A percentile compares a stretch with the other conserved stretches of the same genome.
Conservation (phyloP, 2,797 vertebrate species). For the Dryobates pubescens region DNA sequence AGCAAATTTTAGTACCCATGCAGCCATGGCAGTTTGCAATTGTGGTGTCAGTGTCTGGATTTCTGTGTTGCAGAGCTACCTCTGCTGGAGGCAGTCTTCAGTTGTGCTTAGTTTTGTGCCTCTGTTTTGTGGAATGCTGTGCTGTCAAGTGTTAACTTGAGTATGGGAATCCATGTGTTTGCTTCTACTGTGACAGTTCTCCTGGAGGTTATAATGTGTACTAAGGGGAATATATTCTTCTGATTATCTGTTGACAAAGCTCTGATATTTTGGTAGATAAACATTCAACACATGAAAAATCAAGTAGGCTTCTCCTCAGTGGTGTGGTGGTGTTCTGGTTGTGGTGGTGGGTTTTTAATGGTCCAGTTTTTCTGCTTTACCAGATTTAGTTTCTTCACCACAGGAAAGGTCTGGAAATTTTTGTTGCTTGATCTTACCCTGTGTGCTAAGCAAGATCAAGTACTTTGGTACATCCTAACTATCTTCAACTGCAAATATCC, state of each 20-base stretch:
- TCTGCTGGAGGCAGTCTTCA: background rate
- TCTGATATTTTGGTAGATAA: background rate
- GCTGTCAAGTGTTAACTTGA: background rate
- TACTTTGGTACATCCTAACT: background rate
- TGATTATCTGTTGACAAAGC: background rate
- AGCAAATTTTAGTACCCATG: background rate
- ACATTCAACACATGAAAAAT: background rate
- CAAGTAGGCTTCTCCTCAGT: background rate
- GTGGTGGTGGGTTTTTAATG: background rate
- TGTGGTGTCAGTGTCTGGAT: background rate
- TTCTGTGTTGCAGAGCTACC: background rate
- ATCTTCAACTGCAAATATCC: background rate
- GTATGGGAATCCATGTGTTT: background rate
- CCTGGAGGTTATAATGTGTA: background rate
- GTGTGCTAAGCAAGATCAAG: background rate
- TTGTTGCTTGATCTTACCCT: background rate
- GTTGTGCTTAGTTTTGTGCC: background rate
- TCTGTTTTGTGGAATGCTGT: background rate
- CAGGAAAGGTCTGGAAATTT: background rate
- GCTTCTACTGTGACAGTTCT: background rate
- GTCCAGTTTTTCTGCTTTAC: background rate
- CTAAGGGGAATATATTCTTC: background rate
- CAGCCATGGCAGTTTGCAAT: background rate
- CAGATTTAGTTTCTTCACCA: background rate
- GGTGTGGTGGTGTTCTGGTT: background rate